Evolutionary conservation across 35 echinoderm and acorn worm genomes (phyloP).

Genomic region (Lytechinus variegatus): DNA sequence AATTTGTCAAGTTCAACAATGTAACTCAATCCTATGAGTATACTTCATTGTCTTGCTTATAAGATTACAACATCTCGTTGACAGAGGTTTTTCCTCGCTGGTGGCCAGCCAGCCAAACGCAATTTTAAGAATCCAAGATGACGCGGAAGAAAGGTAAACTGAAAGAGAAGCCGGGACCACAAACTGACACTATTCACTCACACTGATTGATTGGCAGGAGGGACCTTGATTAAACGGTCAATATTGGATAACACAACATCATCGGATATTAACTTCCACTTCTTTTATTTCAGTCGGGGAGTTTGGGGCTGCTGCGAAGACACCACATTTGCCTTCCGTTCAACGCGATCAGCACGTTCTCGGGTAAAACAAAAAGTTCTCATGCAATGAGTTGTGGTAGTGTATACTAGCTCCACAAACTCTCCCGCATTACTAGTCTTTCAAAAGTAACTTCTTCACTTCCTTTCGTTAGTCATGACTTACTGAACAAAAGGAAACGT

Average conservation of each 20-base stretch:
- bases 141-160: background rate
- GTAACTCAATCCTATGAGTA: background rate
- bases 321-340: slow-evolving; percentile 7
- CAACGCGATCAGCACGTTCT: slow-evolving; percentile 18
- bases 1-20: background rate
- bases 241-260: slow-evolving; percentile 49
- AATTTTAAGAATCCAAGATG: background rate
- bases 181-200: slow-evolving; percentile 40
- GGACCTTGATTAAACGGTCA: slow-evolving; percentile 28
- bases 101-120: background rate
- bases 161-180: background rate
- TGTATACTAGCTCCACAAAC: background rate
- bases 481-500: background rate
- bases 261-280: slow-evolving; percentile 41
- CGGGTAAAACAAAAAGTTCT: slow-evolving; percentile 15
- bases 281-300: background rate
- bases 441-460: background rate
- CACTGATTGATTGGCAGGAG: slow-evolving; percentile 16
- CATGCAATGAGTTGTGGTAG: background rate
- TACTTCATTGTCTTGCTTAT: background rate
- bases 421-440: background rate
- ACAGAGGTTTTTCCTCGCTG: background rate
- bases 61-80: slow-evolving; percentile 1
- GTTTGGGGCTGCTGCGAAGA: background rate
- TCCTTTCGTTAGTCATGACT: background rate